Percentiles rank a stretch among this genome's conserved stretches.
These are phyloP conservation scores for Tuberolachnus salignus DNA, from an alignment of 2,888 invertebrate genomes.

Conservation along the genomic window DNA sequence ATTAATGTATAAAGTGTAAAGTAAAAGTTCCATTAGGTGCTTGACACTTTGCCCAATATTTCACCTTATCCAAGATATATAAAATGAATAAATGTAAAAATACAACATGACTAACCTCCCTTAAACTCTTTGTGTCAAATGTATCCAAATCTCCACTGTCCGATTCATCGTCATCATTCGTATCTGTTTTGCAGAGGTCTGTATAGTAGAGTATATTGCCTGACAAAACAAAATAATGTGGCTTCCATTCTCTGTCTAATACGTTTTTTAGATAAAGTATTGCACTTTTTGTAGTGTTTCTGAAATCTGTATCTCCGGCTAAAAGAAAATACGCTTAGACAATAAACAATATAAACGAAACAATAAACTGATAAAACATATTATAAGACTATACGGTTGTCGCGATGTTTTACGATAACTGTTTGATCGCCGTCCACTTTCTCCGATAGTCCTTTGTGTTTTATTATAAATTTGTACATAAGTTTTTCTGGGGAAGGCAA, in stretches of 20 bases:
- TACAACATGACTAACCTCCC: constrained; percentile 62
- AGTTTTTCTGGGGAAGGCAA: constrained; percentile 86
- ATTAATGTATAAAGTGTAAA: too few relatives aligned
- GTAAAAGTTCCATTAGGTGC: too few relatives aligned
- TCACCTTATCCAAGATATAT: too few relatives aligned
- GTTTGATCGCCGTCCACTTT: constrained; percentile 76
- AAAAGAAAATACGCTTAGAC: constrained; percentile 15
- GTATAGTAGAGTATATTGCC: constrained; percentile 87
- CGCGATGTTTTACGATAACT: constrained; percentile 66
- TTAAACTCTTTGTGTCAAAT: constrained; percentile 65
- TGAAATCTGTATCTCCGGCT: constrained; percentile 75
- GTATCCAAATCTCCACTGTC: constrained; percentile 64
- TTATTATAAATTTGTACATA: constrained; percentile 77
- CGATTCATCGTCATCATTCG: constrained; percentile 66
- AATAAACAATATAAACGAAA: background rate
- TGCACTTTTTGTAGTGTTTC: constrained; percentile 87
- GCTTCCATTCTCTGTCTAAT: constrained; percentile 87
- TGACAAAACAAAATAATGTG: constrained; percentile 91
- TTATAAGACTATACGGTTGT: constrained; percentile 64
- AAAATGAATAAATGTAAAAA: too few relatives aligned
- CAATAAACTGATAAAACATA: background rate
- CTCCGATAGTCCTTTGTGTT: constrained; percentile 93
- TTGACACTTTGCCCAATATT: too few relatives aligned
- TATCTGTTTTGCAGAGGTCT: constrained; percentile 68
- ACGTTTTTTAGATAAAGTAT: constrained; percentile 88